Conservation (phyloP, 2,797 vertebrate species). For the Cichlasoma orientale region DNA sequence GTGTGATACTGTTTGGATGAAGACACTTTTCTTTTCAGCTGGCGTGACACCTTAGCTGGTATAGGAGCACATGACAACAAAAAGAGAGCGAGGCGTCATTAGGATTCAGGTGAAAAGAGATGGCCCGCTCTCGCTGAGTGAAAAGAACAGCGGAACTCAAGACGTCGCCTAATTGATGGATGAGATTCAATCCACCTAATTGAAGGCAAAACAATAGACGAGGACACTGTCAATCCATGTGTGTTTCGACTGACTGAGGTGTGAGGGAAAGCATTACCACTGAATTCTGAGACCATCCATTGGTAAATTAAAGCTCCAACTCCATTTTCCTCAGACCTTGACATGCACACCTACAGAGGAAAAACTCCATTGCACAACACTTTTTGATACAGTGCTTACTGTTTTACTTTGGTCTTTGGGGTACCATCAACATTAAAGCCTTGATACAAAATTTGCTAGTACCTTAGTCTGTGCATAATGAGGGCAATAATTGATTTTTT, state of each 20-base stretch:
- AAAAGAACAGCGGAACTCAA: conserved; percentile 73
- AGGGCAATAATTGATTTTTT: neutral
- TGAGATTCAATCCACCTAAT: conserved; percentile 75
- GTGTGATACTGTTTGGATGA: conserved; percentile 71
- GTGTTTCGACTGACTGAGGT: conserved; percentile 47
- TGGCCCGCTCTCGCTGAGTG: conserved; percentile 60
- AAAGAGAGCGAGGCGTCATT: conserved; percentile 64
- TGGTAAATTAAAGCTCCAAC: conserved; percentile 64
- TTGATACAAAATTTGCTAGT: neutral
- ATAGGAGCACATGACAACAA: conserved; percentile 67
- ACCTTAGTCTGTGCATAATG: neutral
- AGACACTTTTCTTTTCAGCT: conserved; percentile 87
- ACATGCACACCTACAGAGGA: conserved; percentile 52
- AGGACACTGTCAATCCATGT: conserved; percentile 37
- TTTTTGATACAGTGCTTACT: neutral
- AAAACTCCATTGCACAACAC: conserved; percentile 35
- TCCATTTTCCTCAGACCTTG: conserved; percentile 31
- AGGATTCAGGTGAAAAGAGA: conserved; percentile 66
- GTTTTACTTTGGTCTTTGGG: neutral
- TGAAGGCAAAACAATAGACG: conserved; percentile 65
- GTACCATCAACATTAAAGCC: neutral
- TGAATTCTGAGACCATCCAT: conserved; percentile 59
- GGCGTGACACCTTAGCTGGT: conserved; percentile 80
- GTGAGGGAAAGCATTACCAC: conserved; percentile 66
- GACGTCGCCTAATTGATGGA: conserved; percentile 63